phyloP scores from a whole-genome alignment of 2,797 vertebrate species.

The Aulostomus chinensis region DNA sequence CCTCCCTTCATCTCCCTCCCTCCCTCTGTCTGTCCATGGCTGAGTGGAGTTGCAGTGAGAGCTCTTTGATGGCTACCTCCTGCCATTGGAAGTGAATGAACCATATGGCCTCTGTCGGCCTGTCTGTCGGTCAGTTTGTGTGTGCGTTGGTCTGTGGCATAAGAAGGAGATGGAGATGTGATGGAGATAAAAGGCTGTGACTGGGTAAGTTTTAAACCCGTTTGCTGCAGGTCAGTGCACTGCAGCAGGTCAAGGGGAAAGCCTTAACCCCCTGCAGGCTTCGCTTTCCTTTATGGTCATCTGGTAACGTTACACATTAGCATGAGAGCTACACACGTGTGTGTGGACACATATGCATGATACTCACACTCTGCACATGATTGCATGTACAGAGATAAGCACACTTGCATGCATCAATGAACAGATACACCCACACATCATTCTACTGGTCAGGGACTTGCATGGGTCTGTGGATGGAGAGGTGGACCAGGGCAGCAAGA shows the following conservation, averaged over 20 bases:
- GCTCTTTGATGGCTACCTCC: slow-evolving; percentile 74
- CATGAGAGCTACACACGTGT: slow-evolving; percentile 19
- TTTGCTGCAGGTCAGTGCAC: slow-evolving; percentile 70
- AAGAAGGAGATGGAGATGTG: slow-evolving; percentile 60
- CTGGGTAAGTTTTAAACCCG: slow-evolving; percentile 72
- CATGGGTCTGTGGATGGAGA: slow-evolving; percentile 33
- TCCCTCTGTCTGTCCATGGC: slow-evolving; percentile 37
- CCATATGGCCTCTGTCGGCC: slow-evolving; percentile 74
- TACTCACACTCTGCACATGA: slow-evolving; percentile 11
- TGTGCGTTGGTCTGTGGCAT: slow-evolving; percentile 56
- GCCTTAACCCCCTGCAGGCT: slow-evolving; percentile 48
- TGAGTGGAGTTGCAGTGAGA: slow-evolving; percentile 56
- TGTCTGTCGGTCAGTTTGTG: slow-evolving; percentile 55
- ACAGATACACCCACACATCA: slow-evolving; percentile 5
- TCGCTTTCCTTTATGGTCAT: slow-evolving; percentile 62
- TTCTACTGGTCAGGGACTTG: slow-evolving; percentile 29
- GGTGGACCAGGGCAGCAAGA: slow-evolving; percentile 25
- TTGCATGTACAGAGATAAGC: slow-evolving; percentile 26
- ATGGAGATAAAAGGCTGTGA: slow-evolving; percentile 64
- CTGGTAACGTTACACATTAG: slow-evolving; percentile 49
- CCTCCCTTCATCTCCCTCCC: slow-evolving; percentile 26
- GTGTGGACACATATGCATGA: slow-evolving; percentile 14
- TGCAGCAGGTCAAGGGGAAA: slow-evolving; percentile 74
- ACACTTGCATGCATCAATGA: slow-evolving; percentile 30
- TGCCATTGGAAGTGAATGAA: slow-evolving; percentile 67